Base-by-base conservation (phyloP, 1,140 invertebrate species). In the Trypoxylus dichotomus region DNA sequence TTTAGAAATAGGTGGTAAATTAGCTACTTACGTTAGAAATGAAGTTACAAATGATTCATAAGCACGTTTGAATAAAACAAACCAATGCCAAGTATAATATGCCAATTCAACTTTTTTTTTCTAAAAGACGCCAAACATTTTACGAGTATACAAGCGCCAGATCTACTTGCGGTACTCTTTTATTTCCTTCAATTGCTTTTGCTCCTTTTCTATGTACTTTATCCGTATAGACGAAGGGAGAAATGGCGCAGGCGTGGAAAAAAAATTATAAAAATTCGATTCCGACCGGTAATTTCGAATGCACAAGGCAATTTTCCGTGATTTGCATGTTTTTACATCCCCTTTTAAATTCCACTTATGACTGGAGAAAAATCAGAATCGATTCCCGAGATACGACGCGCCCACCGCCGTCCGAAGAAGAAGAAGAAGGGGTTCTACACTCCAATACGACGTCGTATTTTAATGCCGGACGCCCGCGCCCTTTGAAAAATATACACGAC, bases 301-400 rank as follows among this genome's bases (percentile, higher is more conserved):
- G 60, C 24, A 21, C 15, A 29, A 68, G 60, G 19, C 60, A 68
- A 68, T 68, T 68, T 68, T 29, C 60, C 60, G 60, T 68, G 60
- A 68, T 68, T 68, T 68, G 60, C 60, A 68, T 68, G 60, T 68
- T 68, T 68, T 68, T 68, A 68, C 60, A 68, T 68, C 60, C 60
- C 27, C 60, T 68, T 37, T 68, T 68, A 68, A 29, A 68, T 68
- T 68, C 60, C 60, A 68, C 60, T 68, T 68, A 68, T 15, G 60
- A 15, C 15, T 54, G 19, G 47, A 54, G 60, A 68, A 68, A 68
- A 68, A 68, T 68, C 60, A 25, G 60, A 68, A 68, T 68, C 60
- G 60, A 68, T 68, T 68, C 60, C 21, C 19, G 60, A 37, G 32
- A 37, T 37, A 37, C 32, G 32, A 24, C 21, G 60, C 19, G 13